A percentile compares a stretch with the other conserved stretches of the same genome.
phyloP scores from a whole-genome alignment of 2,797 vertebrate genomes.

The Glyptemys insculpta region DNA sequence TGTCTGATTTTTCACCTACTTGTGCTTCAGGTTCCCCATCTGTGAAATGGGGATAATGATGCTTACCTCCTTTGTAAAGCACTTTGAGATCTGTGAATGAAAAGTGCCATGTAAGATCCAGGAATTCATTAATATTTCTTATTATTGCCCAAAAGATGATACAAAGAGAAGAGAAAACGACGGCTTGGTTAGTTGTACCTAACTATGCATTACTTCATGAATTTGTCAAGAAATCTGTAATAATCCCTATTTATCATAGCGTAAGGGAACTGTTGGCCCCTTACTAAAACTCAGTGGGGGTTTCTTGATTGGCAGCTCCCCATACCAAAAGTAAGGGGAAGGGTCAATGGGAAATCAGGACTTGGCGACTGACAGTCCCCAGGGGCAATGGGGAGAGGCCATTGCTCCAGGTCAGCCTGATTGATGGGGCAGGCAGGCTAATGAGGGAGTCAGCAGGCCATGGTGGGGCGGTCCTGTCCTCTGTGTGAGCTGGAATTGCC shows the following conservation, averaged over 20 bases:
- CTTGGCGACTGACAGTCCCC: no score
- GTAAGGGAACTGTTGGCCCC: no score
- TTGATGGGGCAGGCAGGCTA: no score
- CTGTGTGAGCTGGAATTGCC: no score
- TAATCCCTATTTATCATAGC: neutral
- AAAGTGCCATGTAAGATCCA: neutral
- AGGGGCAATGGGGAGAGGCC: no score
- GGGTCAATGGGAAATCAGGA: no score
- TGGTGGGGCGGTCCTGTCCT: no score
- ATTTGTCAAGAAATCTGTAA: neutral
- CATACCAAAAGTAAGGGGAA: no score
- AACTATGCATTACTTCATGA: neutral
- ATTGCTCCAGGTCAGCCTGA: no score
- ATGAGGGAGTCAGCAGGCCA: no score
- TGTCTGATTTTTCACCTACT: neutral
- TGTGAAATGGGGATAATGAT: neutral
- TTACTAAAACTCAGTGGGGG: no score
- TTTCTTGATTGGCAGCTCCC: no score
- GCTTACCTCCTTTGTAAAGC: neutral
- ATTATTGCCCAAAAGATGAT: neutral
- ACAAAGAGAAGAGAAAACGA: neutral
- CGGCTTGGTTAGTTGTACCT: neutral
- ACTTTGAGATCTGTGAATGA: neutral
- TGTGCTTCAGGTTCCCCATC: neutral
- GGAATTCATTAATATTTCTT: neutral